Percentiles rank a stretch among this genome's conserved stretches.
These are phyloP conservation scores for Greenwoodochromis staneri DNA, from an alignment of 2,113 vertebrate genomes.

Conservation along the genomic window DNA sequence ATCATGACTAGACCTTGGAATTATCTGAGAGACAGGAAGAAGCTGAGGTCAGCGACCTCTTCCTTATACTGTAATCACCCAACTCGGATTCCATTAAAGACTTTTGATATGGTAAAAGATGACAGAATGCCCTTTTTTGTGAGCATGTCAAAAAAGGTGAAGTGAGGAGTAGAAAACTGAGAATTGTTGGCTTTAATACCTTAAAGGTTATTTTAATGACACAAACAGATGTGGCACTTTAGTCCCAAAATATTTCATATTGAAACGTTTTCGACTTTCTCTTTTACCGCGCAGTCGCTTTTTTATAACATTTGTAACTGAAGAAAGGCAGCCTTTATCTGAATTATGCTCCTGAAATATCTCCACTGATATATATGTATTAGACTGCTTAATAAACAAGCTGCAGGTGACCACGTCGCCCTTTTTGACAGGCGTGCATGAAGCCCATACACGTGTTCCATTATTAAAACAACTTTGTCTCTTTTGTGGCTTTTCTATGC, in stretches of 20 bases:
- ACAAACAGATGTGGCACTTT: not conserved
- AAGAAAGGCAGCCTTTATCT: not conserved
- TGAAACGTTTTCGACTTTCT: not conserved
- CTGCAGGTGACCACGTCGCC: not conserved
- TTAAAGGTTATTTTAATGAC: not conserved
- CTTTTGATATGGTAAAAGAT: constrained; percentile 63
- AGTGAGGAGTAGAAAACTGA: not conserved
- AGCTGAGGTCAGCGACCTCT: constrained; percentile 48
- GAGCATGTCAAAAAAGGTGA: not conserved
- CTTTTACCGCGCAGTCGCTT: not conserved
- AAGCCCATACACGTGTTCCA: not conserved
- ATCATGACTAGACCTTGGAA: not conserved
- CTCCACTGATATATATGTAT: not conserved
- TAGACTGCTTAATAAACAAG: constrained; percentile 5
- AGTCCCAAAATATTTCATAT: not conserved
- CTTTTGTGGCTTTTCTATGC: not conserved
- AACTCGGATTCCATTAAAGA: constrained; percentile 39
- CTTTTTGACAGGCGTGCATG: not conserved
- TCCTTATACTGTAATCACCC: constrained; percentile 41
- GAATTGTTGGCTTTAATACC: not conserved
- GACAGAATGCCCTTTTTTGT: constrained; percentile 32
- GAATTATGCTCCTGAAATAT: not conserved
- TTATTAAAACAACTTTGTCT: constrained; percentile 8
- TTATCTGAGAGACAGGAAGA: not conserved
- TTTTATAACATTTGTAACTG: not conserved